Evolutionary conservation across 2,888 invertebrate genomes (phyloP).

Genomic region (Campoplex nolae): DNA sequence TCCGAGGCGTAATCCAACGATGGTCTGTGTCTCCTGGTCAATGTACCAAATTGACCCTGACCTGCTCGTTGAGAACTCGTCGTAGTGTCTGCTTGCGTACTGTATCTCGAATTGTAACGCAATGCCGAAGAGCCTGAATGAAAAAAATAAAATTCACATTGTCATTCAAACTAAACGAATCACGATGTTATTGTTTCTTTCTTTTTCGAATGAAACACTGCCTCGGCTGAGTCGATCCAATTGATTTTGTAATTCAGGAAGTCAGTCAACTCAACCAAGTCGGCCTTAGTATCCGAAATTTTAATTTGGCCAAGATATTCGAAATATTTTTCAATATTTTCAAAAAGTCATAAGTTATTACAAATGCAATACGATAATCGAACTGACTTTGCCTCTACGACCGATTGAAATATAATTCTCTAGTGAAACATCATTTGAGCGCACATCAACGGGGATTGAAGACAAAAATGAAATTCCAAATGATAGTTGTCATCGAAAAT

Average conservation of each 20-base stretch:
- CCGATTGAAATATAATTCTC: no score
- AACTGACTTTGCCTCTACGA: no score
- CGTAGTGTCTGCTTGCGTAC: slow-evolving; percentile 83
- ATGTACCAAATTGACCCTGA: slow-evolving; percentile 87
- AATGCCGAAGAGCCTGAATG: slow-evolving; percentile 80
- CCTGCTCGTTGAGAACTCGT: slow-evolving; percentile 79
- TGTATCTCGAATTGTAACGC: slow-evolving; percentile 82
- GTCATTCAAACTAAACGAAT: neutral
- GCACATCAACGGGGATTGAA: neutral
- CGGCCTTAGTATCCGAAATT: neutral
- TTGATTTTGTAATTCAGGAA: no score
- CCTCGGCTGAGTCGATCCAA: no score
- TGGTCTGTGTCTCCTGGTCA: slow-evolving; percentile 90
- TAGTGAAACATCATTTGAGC: no score
- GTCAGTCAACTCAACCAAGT: no score
- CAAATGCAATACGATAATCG: no score
- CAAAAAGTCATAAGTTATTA: no score
- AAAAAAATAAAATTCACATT: neutral
- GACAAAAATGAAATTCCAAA: neutral
- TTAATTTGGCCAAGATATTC: no score
- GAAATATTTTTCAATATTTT: neutral
- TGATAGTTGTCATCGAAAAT: neutral
- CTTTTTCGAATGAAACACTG: no score
- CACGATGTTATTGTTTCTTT: no score
- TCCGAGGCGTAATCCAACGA: slow-evolving; percentile 97